Base-by-base conservation (phyloP, 2,888 invertebrate genomes). In the Sphaerophoria rueppellii region DNA sequence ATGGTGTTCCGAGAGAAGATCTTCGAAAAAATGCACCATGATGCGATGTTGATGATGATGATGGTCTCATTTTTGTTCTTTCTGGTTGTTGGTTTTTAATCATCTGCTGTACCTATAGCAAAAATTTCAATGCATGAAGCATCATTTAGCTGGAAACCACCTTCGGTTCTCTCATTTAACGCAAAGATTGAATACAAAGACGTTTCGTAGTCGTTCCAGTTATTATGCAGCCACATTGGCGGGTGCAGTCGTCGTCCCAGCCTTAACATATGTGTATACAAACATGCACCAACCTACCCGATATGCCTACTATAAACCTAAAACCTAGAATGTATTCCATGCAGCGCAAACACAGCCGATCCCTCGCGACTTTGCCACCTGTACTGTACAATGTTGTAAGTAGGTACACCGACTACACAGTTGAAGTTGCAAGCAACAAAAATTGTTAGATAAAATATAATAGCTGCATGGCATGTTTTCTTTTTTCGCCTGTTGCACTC, bases 261-360 rank as follows among this genome's bases (percentile, higher is more conserved):
- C n/a, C n/a, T n/a, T n/a, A n/a, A n/a, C n/a, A n/a, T n/a, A n/a
- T n/a, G n/a, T n/a, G 70, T 50, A 61, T 40, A 73, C 16, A 40
- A 11, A 50, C 63, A 9, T 54, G 32, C 37, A 58, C 50, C 52
- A 35, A 34, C 16, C 9, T 6, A 24, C 24, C 24, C 24, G 24
- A 24, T 24, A 24, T 24, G 24, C 24, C 24, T 24, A 24, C 24
- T 2, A 24, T 24, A 24, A 24, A 24, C 24, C 24, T 24, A 50
- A 5, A 40, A 16, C 43, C 32, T 61, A 54, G 34, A 52, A 32
- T 73, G 65, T 71, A 54, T 35, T 74, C 70, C 74, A 83, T 83
- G 82, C 82, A 83, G 71, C 82, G 75, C 71, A 60, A 65, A 75
- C 74, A 83, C 74, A 70, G 67, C 71, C 79, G 54, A 83, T 79